Conservation (phyloP, 2,797 vertebrate species). For the Parambassis ranga region DNA sequence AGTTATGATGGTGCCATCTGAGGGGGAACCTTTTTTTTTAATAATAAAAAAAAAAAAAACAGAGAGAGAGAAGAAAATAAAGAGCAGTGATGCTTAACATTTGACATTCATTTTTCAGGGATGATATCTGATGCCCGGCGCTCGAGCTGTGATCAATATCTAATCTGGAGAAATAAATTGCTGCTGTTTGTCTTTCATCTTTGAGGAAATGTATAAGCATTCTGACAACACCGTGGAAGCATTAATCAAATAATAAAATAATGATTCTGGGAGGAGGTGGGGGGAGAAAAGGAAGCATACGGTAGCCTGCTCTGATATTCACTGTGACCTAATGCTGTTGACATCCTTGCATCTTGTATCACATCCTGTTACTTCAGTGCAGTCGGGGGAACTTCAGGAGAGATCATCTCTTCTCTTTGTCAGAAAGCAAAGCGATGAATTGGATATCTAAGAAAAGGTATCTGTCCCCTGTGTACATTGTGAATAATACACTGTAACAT, state of each 20-base stretch:
- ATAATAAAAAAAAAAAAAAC: slow-evolving; percentile 8
- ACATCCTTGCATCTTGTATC: slow-evolving; percentile 70
- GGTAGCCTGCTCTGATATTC: slow-evolving; percentile 61
- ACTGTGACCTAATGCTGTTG: slow-evolving; percentile 67
- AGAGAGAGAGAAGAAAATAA: slow-evolving; percentile 19
- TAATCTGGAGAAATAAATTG: slow-evolving; percentile 88
- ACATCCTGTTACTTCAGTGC: slow-evolving; percentile 69
- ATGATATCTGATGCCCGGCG: slow-evolving; percentile 78
- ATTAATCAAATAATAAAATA: slow-evolving; percentile 84
- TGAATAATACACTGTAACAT: slow-evolving; percentile 80
- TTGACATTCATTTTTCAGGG: slow-evolving; percentile 81
- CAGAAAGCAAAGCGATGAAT: slow-evolving; percentile 71
- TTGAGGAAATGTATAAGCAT: slow-evolving; percentile 81
- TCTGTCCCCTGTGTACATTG: slow-evolving; percentile 74
- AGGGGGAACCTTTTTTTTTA: slow-evolving; percentile 3
- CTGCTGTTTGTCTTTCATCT: slow-evolving; percentile 85
- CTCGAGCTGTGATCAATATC: slow-evolving; percentile 84
- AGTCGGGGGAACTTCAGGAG: slow-evolving; percentile 56
- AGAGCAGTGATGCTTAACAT: slow-evolving; percentile 57
- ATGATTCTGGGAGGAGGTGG: slow-evolving; percentile 58
- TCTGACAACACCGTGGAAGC: slow-evolving; percentile 76
- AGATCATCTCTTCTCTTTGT: slow-evolving; percentile 77
- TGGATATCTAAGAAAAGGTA: slow-evolving; percentile 82
- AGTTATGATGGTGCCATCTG: neutral
- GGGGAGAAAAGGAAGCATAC: slow-evolving; percentile 18